Percentiles rank a stretch among this genome's conserved stretches.
phyloP scores from a whole-genome alignment of 2,888 invertebrate genomes.

The Unio delphinus region DNA sequence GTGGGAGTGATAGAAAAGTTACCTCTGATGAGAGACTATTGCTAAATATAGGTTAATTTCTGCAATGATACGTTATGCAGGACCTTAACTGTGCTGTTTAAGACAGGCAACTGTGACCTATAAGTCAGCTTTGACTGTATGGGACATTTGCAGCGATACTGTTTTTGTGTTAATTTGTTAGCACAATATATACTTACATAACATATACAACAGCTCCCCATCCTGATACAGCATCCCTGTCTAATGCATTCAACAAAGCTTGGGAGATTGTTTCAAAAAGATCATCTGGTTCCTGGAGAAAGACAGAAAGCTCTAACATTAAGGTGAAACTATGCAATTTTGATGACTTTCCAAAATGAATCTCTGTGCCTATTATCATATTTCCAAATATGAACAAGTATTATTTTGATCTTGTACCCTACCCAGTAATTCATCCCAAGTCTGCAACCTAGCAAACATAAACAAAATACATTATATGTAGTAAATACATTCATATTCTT shows the following conservation, averaged over 20 bases:
- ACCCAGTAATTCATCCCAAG: neutral
- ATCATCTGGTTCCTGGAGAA: conserved; percentile 82
- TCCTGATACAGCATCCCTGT: conserved; percentile 97
- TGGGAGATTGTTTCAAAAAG: conserved; percentile 97
- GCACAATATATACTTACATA: conserved; percentile 77
- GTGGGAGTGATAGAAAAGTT: too few relatives aligned
- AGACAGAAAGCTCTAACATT: conserved; percentile 7
- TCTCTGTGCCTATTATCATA: neutral
- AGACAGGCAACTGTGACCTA: too few relatives aligned
- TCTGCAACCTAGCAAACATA: too few relatives aligned
- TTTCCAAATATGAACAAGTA: neutral
- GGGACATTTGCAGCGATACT: too few relatives aligned
- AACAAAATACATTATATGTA: too few relatives aligned
- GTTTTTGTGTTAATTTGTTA: too few relatives aligned
- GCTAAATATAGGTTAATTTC: too few relatives aligned
- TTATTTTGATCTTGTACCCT: neutral
- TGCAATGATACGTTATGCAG: too few relatives aligned
- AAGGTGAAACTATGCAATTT: neutral
- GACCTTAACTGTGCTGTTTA: too few relatives aligned
- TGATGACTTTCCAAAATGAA: neutral
- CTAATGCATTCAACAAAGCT: conserved; percentile 93
- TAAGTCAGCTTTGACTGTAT: too few relatives aligned
- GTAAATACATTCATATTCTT: too few relatives aligned
- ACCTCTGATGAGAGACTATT: too few relatives aligned
- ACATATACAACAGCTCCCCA: conserved; percentile 98